These are phyloP conservation scores for Leuciscus waleckii DNA, from an alignment of 2,797 vertebrate species.

Conservation along the genomic window DNA sequence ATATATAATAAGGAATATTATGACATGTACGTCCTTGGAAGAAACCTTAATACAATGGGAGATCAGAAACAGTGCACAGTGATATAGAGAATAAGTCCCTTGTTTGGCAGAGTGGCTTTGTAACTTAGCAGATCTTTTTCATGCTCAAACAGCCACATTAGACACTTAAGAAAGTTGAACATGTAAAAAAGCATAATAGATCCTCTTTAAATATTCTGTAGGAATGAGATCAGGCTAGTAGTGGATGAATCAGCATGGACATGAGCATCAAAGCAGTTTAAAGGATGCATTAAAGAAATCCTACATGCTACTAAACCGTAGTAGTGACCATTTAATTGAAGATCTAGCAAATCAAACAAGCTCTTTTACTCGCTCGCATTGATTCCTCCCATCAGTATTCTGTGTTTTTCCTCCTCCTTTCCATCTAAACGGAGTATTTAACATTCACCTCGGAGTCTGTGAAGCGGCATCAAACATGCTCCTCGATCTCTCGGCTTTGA, in stretches of 20 bases:
- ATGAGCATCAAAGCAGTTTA: background rate
- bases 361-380: background rate
- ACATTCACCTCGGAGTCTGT: conserved; percentile 7
- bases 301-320: background rate
- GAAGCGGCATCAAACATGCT: background rate
- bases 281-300: background rate
- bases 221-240: background rate
- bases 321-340: background rate
- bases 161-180: background rate
- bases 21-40: background rate
- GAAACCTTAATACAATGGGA: background rate
- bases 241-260: background rate
- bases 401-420: background rate
- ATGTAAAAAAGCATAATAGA: background rate
- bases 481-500: conserved; percentile 36
- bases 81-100: background rate
- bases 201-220: background rate
- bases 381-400: background rate
- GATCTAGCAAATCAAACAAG: background rate
- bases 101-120: background rate
- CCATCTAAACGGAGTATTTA: background rate
- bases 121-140: background rate
- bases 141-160: background rate
- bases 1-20: background rate
- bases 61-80: background rate